phyloP scores from a whole-genome alignment of 30 jellyfish, hydroid and myxozoan species.

The Aurelia coerulea region DNA sequence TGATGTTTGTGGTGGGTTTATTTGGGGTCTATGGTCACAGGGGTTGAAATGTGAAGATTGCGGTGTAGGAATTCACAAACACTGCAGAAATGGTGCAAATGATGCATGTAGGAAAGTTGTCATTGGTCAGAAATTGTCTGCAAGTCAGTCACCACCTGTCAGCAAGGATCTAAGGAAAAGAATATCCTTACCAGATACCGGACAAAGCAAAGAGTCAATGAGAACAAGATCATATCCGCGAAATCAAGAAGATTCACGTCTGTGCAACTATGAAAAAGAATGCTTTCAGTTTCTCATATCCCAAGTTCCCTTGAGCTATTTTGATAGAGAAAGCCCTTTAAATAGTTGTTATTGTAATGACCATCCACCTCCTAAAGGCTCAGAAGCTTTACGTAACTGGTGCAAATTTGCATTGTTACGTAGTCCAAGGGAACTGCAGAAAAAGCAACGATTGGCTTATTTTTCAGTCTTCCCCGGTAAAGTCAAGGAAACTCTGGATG shows the following conservation, averaged over 20 bases:
- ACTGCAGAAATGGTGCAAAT: conserved; percentile 72
- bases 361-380: conserved; percentile 15
- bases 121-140: conserved; percentile 61
- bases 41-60: conserved; percentile 95
- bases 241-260: background rate
- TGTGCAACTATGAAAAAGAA: conserved; percentile 38
- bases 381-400: conserved; percentile 53
- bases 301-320: conserved; percentile 54
- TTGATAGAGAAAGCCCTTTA: conserved; percentile 45
- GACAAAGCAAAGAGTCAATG: background rate
- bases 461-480: conserved; percentile 66
- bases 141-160: conserved; percentile 23
- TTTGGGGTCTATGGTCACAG: conserved; percentile 95
- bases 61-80: conserved; percentile 87
- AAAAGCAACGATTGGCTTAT: conserved; percentile 36
- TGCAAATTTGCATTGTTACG: conserved; percentile 65
- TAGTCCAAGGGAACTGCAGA: conserved; percentile 45
- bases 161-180: conserved; percentile 14
- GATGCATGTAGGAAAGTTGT: conserved; percentile 83
- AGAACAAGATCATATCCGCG: conserved; percentile 7
- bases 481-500: conserved; percentile 68
- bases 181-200: conserved; percentile 32
- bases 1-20: conserved; percentile 83
- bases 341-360: conserved; percentile 53
- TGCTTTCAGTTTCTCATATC: conserved; percentile 47